Percentiles rank a stretch among this genome's conserved stretches.
These are phyloP conservation scores for Tauraco erythrolophus DNA, from an alignment of 2,113 vertebrate genomes.

Conservation along the genomic window DNA sequence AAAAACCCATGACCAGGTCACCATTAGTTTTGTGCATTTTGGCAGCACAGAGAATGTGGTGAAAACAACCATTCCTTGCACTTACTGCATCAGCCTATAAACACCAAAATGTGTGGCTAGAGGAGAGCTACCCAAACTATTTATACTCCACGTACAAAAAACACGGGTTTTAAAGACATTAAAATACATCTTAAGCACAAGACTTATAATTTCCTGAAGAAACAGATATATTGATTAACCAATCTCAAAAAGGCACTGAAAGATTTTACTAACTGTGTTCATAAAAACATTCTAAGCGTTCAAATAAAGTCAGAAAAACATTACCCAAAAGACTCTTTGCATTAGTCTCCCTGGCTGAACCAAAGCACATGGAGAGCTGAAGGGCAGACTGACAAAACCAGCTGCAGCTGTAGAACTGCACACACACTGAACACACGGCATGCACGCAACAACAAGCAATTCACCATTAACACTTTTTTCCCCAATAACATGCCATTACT, in stretches of 20 bases:
- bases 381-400: background rate
- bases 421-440: fast-evolving
- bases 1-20: background rate
- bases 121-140: background rate
- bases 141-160: fast-evolving
- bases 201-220: background rate
- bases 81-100: background rate
- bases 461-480: fast-evolving
- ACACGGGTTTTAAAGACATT: background rate
- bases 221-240: background rate
- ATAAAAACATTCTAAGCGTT: background rate
- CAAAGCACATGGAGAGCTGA: too few species aligned
- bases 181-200: background rate
- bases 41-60: background rate
- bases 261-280: background rate
- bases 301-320: background rate
- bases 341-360: fast-evolving
- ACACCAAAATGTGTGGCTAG: fast-evolving
- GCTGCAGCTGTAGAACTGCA: background rate
- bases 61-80: background rate
- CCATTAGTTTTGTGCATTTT: too few species aligned
- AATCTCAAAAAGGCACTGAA: background rate
- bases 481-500: too few species aligned
- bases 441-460: background rate
- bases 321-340: background rate